These are phyloP conservation scores for Labroides dimidiatus DNA, from an alignment of 2,797 vertebrate genomes.

Conservation along the genomic window DNA sequence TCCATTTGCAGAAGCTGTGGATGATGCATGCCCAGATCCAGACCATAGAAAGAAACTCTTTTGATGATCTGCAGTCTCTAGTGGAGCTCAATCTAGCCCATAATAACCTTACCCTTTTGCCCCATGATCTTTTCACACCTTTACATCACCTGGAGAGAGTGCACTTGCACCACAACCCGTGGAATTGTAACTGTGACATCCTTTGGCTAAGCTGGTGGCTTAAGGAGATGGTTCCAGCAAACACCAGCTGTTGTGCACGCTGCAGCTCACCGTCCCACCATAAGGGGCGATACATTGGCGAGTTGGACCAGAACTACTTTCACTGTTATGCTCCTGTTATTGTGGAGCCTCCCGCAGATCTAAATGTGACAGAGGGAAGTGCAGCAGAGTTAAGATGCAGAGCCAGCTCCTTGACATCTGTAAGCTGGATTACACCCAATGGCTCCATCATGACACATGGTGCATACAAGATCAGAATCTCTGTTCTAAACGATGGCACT, in stretches of 20 bases:
- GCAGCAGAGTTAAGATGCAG: slow-evolving; percentile 97
- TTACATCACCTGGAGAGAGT: slow-evolving; percentile 96
- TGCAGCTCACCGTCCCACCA: slow-evolving; percentile 93
- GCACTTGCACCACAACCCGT: slow-evolving; percentile 98
- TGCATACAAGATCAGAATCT: slow-evolving; percentile 96
- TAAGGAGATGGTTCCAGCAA: slow-evolving; percentile 98
- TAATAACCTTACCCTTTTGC: slow-evolving; percentile 97
- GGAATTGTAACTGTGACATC: slow-evolving; percentile 99
- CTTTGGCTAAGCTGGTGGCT: slow-evolving; percentile 99
- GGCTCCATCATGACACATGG: slow-evolving; percentile 99
- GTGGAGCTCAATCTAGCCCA: slow-evolving; percentile 99
- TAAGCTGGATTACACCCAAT: slow-evolving; percentile 99
- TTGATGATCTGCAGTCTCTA: slow-evolving; percentile 98
- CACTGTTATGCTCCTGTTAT: slow-evolving; percentile 99
- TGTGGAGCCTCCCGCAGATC: slow-evolving; percentile 96
- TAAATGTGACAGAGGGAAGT: slow-evolving; percentile 99
- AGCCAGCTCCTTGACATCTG: slow-evolving; percentile 95
- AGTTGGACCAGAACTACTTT: slow-evolving; percentile 98
- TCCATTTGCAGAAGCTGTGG: slow-evolving; percentile 99
- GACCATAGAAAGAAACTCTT: slow-evolving; percentile 98
- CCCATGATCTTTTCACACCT: slow-evolving; percentile 99
- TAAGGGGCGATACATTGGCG: slow-evolving; percentile 98
- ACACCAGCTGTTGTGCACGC: slow-evolving; percentile 97
- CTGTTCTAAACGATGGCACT: slow-evolving; percentile 97
- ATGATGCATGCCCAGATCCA: slow-evolving; percentile 99